Evolutionary conservation across 2,888 invertebrate genomes (phyloP), one percentile per base, ranked within the genome.

Genomic region (Orthosia gracilis): DNA sequence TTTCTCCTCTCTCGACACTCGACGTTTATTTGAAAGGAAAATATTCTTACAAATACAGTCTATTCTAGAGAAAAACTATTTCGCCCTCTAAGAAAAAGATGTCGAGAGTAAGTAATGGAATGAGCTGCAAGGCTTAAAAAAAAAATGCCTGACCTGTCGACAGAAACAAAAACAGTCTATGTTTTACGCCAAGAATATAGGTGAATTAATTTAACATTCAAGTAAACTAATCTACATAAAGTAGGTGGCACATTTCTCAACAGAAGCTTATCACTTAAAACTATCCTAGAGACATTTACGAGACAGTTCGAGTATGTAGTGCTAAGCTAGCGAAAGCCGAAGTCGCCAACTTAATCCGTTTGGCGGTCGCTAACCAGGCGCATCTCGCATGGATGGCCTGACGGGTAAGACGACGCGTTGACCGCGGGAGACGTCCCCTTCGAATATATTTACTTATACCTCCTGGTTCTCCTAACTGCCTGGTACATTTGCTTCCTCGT

Each of bases 311-410:
- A 61, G 67, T 15, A 59, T 68, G 64, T 59, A 70, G 70, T 76
- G 71, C 64, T 85, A 86, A 84, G 87, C 82, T 76, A 72, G 52
- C 11, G n/a, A 73, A 82, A 82, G 76, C 76, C 75, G 54, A 82
- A 85, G 79, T 87, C 75, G 57, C 65, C 47, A 61, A 72, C 73
- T 82, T 87, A 85, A 85, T 85, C 87, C 85, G 73, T 85, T 85
- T 82, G 73, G 85, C 71, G 79, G 83, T 79, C 62, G 55, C 75
- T 75, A 85, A 79, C 77, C 79, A 76, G 73, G n/a, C 79, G 83
- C 74, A 77, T 82, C 76, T 77, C 76, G 68, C 55, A 57, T 70
- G 82, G 65, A 81, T 65, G 62, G 68, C 52, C 52, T 74, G 82
- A 75, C 73, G 72, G 61, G 59, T 49, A 61, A 69, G 63, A 72